Evolutionary conservation across 2,113 vertebrate genomes (phyloP).

Genomic region (Sapajus apella): DNA sequence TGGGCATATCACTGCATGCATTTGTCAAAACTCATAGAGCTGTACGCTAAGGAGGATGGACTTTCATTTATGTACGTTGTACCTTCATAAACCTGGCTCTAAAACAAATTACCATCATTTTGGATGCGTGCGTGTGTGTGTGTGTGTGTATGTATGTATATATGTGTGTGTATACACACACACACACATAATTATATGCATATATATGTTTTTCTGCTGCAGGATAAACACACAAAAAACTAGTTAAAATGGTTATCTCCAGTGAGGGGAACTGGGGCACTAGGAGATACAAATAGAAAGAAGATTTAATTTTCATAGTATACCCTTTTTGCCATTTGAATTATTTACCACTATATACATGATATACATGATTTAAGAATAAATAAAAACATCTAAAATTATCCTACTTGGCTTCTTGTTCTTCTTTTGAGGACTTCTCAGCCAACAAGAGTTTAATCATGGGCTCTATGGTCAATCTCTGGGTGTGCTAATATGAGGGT

Average conservation of each 20-base stretch:
- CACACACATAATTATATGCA: background rate
- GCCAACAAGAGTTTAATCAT: background rate
- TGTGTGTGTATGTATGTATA: background rate
- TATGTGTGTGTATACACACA: background rate
- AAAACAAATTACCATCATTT: background rate
- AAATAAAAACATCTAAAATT: background rate
- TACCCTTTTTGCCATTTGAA: background rate
- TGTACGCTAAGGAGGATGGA: background rate
- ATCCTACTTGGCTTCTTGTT: background rate
- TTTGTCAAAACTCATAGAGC: background rate
- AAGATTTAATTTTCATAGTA: background rate
- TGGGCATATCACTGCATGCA: background rate
- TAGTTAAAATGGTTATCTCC: background rate
- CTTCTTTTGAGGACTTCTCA: background rate
- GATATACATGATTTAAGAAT: background rate
- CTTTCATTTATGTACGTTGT: background rate
- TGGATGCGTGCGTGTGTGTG: background rate
- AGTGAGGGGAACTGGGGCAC: background rate
- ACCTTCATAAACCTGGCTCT: background rate
- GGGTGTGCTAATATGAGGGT: background rate
- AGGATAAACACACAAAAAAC: background rate
- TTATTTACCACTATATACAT: background rate
- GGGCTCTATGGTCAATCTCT: accelerated
- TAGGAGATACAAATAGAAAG: background rate
- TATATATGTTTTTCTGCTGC: background rate